Base-by-base conservation (phyloP, 2,888 invertebrate genomes). In the Onchidella celtica region DNA sequence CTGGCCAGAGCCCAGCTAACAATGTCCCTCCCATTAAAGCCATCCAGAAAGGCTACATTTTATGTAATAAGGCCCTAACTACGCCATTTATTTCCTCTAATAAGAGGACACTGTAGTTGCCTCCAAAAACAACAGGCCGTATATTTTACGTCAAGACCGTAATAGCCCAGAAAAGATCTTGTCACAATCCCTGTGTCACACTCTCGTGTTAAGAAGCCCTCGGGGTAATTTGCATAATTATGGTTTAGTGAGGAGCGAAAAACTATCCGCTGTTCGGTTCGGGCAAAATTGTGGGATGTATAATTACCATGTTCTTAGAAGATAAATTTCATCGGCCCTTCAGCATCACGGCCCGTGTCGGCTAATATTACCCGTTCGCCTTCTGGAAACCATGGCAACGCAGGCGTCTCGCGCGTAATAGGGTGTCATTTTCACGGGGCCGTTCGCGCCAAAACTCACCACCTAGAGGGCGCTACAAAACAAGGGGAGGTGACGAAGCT, bases 201-300 rank as follows among this genome's bases (percentile, higher is more conserved):
- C 59, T 36, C 69, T 78, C 34, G 24, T n/a, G n/a, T 36, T 55
- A 61, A 21, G 66, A 57, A 65, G 55, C 68, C 78, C 78, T 57
- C 55, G 55, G 63, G 70, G 69, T 81, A 78, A 83, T 83, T 81
- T 83, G 83, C 81, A 83, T 83, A 81, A 83, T 83, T 81, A 83
- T 74, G 78, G 78, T 79, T 78, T 66, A 73, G 47, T 57, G 73
- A 21, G 27, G 40, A 29, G 34, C 40, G 34, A 69, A 65, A 61
- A 14, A 66, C 68, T 27, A 29, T 73, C 47, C 32, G 27, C 65
- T 36, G 47, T 36, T 27, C 74, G 74, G 74, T 73, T 65, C 21
- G 63, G 74, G 69, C 69, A 78, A 83, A n/a, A 79, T 83, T 79
- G 76, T 79, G 75, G 65, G 75, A 70, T 76, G 70, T 76, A 78